phyloP scores from a whole-genome alignment of 2,888 invertebrate species.

The Neoitamus cyanurus region DNA sequence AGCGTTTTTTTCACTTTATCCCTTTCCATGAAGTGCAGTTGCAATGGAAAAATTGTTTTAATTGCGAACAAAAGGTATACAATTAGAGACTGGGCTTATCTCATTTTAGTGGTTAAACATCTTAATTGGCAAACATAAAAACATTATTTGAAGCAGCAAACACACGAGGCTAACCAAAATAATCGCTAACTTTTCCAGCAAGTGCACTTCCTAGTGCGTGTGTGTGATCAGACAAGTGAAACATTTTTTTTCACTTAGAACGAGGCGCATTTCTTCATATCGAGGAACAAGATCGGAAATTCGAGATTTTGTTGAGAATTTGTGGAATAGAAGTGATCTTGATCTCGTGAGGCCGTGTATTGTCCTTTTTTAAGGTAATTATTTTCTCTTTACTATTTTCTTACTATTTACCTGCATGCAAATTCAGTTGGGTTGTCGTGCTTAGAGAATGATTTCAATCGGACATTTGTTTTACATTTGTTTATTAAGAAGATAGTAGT shows the following conservation, averaged over 20 bases:
- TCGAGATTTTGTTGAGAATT: background rate
- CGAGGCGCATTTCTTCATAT: background rate
- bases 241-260: background rate
- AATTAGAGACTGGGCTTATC: slow-evolving; percentile 11
- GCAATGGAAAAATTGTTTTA: slow-evolving; percentile 5
- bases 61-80: slow-evolving; percentile 21
- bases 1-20: background rate
- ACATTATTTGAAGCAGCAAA: background rate
- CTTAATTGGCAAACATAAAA: slow-evolving; percentile 19
- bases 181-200: background rate
- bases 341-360: background rate
- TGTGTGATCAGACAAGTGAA: slow-evolving; percentile 17
- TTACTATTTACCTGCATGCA: background rate
- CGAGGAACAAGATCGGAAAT: background rate
- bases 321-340: slow-evolving; percentile 1
- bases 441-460: background rate
- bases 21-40: background rate
- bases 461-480: background rate
- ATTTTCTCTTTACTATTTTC: background rate
- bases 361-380: slow-evolving; percentile 14
- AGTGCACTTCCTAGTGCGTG: slow-evolving; percentile 22
- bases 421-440: background rate
- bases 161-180: background rate
- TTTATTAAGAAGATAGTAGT: background rate
- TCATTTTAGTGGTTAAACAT: slow-evolving; percentile 31